A percentile compares a stretch with the other conserved stretches of the same genome.
phyloP scores from a whole-genome alignment of 2,797 vertebrate species.

The Spondyliosoma cantharus region DNA sequence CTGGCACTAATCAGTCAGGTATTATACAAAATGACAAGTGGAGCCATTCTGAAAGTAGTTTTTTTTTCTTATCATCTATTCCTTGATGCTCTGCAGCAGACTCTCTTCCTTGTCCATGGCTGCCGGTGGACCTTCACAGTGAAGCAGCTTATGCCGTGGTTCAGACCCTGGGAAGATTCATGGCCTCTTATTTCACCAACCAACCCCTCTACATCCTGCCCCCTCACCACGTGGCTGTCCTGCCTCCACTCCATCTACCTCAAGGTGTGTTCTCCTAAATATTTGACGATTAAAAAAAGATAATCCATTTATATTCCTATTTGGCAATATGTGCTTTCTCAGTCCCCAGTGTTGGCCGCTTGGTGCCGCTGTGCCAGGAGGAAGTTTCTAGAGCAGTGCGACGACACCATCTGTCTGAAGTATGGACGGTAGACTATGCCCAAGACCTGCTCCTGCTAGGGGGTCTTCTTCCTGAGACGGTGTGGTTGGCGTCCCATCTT shows the following conservation, averaged over 20 bases:
- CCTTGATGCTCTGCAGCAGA: constrained; percentile 60
- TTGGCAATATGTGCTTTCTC: constrained; percentile 17
- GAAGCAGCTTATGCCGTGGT: constrained; percentile 88
- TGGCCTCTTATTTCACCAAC: constrained; percentile 96
- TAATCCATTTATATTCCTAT: background rate
- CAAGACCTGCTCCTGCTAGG: constrained; percentile 91
- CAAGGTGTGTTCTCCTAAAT: constrained; percentile 80
- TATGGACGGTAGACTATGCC: constrained; percentile 94
- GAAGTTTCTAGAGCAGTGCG: constrained; percentile 84
- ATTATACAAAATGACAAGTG: background rate
- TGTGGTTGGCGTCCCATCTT: constrained; percentile 90
- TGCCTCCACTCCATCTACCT: constrained; percentile 88
- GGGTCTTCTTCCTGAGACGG: constrained; percentile 92
- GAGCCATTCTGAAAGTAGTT: background rate
- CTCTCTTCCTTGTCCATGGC: constrained; percentile 67
- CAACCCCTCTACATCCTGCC: constrained; percentile 88
- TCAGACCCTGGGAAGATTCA: constrained; percentile 92
- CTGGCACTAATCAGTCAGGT: background rate
- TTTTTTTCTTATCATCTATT: no score
- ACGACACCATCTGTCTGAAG: constrained; percentile 88
- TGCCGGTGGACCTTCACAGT: constrained; percentile 73
- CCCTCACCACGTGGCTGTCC: constrained; percentile 88
- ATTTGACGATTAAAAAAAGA: background rate
- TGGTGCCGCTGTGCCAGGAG: constrained; percentile 86
- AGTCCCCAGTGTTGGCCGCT: constrained; percentile 75